Percentiles rank a stretch among this genome's conserved stretches.
phyloP scores from a whole-genome alignment of 2,888 invertebrate genomes.

The Mythimna impura region DNA sequence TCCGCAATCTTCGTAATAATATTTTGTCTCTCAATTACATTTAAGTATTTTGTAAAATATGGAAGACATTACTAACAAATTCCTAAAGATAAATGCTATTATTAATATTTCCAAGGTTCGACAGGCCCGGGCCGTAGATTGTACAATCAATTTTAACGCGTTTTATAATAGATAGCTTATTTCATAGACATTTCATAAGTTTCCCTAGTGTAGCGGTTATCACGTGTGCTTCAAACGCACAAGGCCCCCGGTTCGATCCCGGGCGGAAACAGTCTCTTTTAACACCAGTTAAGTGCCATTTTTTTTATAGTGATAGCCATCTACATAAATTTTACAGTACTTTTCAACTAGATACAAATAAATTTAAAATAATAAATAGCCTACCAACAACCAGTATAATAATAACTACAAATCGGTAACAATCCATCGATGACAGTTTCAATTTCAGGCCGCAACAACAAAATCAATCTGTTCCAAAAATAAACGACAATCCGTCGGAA shows the following conservation, averaged over 20 bases:
- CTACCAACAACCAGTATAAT: not conserved
- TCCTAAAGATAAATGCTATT: not conserved
- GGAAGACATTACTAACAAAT: not conserved
- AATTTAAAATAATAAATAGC: conserved; percentile 1
- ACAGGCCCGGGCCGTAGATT: not conserved
- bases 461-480: conserved; percentile 51
- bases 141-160: not conserved
- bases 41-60: conserved; percentile 9
- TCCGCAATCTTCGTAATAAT: conserved; percentile 2
- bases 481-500: conserved; percentile 49
- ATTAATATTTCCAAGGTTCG: not conserved
- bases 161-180: not conserved
- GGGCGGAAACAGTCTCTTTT: conserved; percentile 90
- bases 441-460: conserved; percentile 45
- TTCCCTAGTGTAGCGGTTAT: conserved; percentile 95
- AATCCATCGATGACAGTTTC: conserved; percentile 28
- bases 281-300: not conserved
- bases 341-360: no score
- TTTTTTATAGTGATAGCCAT: not conserved
- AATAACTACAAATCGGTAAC: conserved; percentile 14
- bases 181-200: conserved; percentile 68
- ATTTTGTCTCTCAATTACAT: not conserved
- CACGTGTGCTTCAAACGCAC: conserved; percentile 95
- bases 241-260: conserved; percentile 93
- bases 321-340: no score